Evolutionary conservation across 2,113 vertebrate species (phyloP).

Genomic region (Marmota flaviventris): DNA sequence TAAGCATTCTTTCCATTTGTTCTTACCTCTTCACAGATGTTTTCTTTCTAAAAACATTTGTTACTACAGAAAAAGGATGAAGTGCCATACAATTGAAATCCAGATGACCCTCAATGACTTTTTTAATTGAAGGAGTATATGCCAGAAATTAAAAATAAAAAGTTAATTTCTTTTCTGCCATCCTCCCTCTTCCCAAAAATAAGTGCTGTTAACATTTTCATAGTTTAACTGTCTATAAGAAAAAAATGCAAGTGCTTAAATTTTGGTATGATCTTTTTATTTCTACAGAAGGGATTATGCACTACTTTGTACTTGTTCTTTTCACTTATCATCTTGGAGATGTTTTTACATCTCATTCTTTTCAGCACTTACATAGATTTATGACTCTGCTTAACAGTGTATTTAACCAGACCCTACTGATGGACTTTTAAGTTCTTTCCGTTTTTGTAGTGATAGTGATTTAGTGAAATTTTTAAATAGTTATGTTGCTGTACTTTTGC

Average conservation of each 20-base stretch:
- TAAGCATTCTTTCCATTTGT: conserved; percentile 25
- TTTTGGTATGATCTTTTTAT: not conserved
- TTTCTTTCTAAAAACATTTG: conserved; percentile 49
- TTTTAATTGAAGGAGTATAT: conserved; percentile 8
- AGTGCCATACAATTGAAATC: not conserved
- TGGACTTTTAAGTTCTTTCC: not conserved
- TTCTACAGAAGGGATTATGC: not conserved
- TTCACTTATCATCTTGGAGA: not conserved
- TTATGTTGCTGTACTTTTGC: not conserved
- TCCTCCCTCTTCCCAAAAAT: not conserved
- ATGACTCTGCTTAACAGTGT: not conserved
- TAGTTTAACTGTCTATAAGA: conserved; percentile 23
- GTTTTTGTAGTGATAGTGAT: not conserved
- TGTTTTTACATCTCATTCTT: not conserved
- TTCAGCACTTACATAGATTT: not conserved
- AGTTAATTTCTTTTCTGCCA: not conserved
- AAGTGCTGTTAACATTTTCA: conserved; percentile 34
- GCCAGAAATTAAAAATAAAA: conserved; percentile 50
- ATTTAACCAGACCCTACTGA: not conserved
- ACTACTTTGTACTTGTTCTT: not conserved
- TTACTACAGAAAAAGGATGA: conserved; percentile 13
- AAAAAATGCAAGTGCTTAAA: not conserved
- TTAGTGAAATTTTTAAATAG: conserved; percentile 40
- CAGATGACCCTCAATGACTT: not conserved
- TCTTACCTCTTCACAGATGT: not conserved